Evolutionary conservation across 2,797 vertebrate genomes (phyloP).

Genomic region (Podarcis siculus): DNA sequence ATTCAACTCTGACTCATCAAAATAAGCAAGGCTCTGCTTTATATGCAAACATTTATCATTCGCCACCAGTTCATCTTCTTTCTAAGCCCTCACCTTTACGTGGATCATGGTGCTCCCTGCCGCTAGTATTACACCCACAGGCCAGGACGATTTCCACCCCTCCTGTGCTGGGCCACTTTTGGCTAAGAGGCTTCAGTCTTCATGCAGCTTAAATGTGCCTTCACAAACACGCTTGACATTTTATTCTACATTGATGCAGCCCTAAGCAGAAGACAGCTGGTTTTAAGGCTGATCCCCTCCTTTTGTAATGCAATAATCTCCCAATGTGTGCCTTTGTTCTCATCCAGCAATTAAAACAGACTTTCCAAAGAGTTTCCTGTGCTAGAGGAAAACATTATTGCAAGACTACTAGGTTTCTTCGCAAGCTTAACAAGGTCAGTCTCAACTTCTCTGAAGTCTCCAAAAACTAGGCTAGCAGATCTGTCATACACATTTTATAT

Average conservation of each 20-base stretch:
- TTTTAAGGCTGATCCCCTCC: background rate
- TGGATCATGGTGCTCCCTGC: background rate
- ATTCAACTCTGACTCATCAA: background rate
- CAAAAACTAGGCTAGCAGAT: background rate
- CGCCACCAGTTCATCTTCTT: background rate
- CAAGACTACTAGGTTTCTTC: background rate
- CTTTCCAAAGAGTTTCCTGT: background rate
- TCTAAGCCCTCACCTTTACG: background rate
- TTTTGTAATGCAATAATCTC: background rate
- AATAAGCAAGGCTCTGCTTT: slow-evolving; percentile 21
- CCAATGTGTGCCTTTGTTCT: background rate
- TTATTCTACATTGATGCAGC: background rate
- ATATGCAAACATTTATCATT: slow-evolving; percentile 14
- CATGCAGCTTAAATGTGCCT: background rate
- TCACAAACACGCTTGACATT: background rate
- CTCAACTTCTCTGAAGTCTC: background rate
- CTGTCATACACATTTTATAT: background rate
- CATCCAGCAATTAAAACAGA: background rate
- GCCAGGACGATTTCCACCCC: background rate
- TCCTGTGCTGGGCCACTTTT: background rate
- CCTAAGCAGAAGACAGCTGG: background rate
- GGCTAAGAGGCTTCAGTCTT: background rate
- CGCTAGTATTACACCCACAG: background rate
- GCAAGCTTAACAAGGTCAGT: background rate
- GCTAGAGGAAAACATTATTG: background rate